Conservation (phyloP, 1,140 invertebrate species). For the Aleiodes sp. region DNA sequence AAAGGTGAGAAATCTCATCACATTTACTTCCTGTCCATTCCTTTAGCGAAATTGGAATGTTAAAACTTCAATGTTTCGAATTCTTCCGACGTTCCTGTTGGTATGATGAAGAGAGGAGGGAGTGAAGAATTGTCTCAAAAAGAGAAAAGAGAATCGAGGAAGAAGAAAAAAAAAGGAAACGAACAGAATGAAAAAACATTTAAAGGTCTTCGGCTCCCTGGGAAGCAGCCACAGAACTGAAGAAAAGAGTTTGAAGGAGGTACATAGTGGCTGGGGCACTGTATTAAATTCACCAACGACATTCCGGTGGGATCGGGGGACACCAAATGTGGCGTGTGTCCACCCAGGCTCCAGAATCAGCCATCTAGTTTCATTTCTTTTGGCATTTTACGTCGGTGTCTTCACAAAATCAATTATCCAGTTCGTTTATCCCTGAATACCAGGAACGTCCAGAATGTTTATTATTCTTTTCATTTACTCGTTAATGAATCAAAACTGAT, state of each 20-base stretch:
- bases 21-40: slow-evolving; percentile 33
- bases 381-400: slow-evolving; percentile 20
- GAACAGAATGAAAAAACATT: slow-evolving; percentile 12
- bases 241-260: background rate
- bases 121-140: no score
- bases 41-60: slow-evolving; percentile 27
- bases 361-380: slow-evolving; percentile 24
- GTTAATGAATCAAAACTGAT: slow-evolving; percentile 3
- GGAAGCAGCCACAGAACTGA: background rate
- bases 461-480: background rate
- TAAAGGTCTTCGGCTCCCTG: slow-evolving; percentile 20
- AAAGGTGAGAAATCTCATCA: background rate
- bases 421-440: slow-evolving; percentile 10
- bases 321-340: slow-evolving; percentile 21
- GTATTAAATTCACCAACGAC: slow-evolving; percentile 43
- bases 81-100: slow-evolving; percentile 23
- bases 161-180: slow-evolving; percentile 10
- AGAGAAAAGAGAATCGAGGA: no score
- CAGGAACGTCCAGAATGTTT: slow-evolving; percentile 5
- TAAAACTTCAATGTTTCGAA: slow-evolving; percentile 36
- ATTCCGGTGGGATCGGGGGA: slow-evolving; percentile 19
- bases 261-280: background rate
- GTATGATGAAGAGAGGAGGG: background rate
- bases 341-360: slow-evolving; percentile 10
- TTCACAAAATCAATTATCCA: slow-evolving; percentile 49